Evolutionary conservation across 2,113 vertebrate species (phyloP).

Genomic region (Gobius niger): DNA sequence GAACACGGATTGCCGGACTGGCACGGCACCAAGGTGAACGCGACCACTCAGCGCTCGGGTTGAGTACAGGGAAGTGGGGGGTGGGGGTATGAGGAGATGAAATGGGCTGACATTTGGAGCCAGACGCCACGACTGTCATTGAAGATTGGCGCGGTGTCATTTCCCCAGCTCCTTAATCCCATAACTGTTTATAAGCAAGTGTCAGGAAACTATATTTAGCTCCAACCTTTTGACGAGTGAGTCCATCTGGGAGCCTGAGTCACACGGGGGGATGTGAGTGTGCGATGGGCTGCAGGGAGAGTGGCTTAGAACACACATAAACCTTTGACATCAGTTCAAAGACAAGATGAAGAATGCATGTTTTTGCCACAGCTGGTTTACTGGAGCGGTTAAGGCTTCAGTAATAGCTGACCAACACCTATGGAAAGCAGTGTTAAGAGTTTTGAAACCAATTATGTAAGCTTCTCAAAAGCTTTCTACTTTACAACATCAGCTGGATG

Average conservation of each 20-base stretch:
- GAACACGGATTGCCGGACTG: slow-evolving; percentile 55
- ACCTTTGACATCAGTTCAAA: not conserved
- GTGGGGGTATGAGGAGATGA: slow-evolving; percentile 38
- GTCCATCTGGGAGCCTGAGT: slow-evolving; percentile 28
- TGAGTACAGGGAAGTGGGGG: not conserved
- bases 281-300: not conserved
- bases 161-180: slow-evolving; percentile 54
- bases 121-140: slow-evolving; percentile 45
- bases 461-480: too few species aligned
- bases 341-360: not conserved
- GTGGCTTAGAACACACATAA: not conserved
- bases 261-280: slow-evolving; percentile 4
- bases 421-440: not conserved
- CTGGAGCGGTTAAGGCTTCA: too few species aligned
- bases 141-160: slow-evolving; percentile 50
- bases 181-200: slow-evolving; percentile 63
- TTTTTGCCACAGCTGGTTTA: too few species aligned
- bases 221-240: slow-evolving; percentile 33
- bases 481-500: too few species aligned
- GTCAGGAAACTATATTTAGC: slow-evolving; percentile 68
- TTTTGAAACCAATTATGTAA: too few species aligned
- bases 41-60: slow-evolving; percentile 48
- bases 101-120: slow-evolving; percentile 58
- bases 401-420: too few species aligned
- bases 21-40: slow-evolving; percentile 64